Evolutionary conservation across 2,113 vertebrate species (phyloP), one percentile per base, ranked within the genome.

Genomic region (Alouatta palliata): DNA sequence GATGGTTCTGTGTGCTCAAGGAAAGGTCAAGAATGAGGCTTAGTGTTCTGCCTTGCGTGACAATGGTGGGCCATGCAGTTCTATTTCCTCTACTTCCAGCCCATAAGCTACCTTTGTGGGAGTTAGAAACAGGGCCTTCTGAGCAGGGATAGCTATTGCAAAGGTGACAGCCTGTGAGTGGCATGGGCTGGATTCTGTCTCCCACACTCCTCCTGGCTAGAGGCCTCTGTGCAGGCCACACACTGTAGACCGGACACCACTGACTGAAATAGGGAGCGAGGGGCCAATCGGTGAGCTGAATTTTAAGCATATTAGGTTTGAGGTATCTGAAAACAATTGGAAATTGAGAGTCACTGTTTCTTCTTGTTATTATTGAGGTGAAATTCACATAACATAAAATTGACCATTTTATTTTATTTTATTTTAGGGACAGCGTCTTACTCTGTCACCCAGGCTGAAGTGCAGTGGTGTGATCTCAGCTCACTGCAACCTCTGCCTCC

Each of bases 211-310:
- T 58, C 40, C 32, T 32, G 68, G 49, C 75, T 87, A n/a, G 47
- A 47, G n/a, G 2, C 35, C 37, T 49, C 8, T 45, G 32, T 56
- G 79, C 2, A 0, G 1, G n/a, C 5, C 12, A 49, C 35, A 37
- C 30, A 16, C 8, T 7, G 19, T 70, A 70, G 40, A 32, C 23
- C 9, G 0, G 70, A 43, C 4, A 11, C 35, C 40, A 6, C 2
- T 27, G 32, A 47, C 47, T 80, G 9, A 71, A 40, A 32, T 0
- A 71, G 83, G 58, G 12, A 9, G 25, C 21, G 6, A 16, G 58
- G 30, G 25, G 25, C 47, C 21, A 58, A 52, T 3, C 2, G 79
- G 40, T 70, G 20, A 37, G 20, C 35, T 52, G 40, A n/a, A 3
- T n/a, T 70, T 70, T 81, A 68, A 45, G 25, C n/a, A 52, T 6